A percentile compares a stretch with the other conserved stretches of the same genome.
Conservation (phyloP, 2,888 invertebrate species). For the Drosophila tripunctata region DNA sequence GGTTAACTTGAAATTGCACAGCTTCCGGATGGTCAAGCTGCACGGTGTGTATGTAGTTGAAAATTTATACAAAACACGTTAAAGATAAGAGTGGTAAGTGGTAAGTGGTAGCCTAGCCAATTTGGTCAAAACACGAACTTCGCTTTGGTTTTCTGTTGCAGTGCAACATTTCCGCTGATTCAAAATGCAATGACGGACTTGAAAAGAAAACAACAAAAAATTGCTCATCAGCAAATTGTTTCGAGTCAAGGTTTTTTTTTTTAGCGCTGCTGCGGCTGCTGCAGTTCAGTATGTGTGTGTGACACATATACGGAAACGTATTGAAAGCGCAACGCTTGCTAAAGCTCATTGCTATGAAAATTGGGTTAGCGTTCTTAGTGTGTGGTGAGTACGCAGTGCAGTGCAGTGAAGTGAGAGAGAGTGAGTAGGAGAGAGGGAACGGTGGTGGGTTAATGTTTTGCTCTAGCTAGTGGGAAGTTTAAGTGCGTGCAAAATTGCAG, state of each 20-base stretch:
- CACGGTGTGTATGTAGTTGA: no score
- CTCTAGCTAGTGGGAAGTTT: neutral
- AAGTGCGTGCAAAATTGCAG: constrained; percentile 53
- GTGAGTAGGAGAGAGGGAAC: neutral
- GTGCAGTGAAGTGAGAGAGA: neutral
- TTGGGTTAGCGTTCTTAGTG: constrained; percentile 25
- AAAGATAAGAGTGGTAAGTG: constrained; percentile 20
- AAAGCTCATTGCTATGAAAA: constrained; percentile 13
- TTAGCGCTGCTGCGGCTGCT: constrained; percentile 20
- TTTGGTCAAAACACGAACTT: constrained; percentile 20
- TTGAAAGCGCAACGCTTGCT: constrained; percentile 19
- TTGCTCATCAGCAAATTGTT: constrained; percentile 56
- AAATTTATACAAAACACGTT: constrained; percentile 18
- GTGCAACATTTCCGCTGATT: constrained; percentile 69
- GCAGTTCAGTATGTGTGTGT: constrained; percentile 7
- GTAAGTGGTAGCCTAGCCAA: neutral
- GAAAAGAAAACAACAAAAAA: constrained; percentile 8
- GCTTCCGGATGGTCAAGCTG: constrained; percentile 33
- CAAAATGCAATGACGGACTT: constrained; percentile 8
- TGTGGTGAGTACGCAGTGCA: neutral
- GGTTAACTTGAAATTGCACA: no score
- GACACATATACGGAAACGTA: constrained; percentile 68
- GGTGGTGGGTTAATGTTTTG: neutral
- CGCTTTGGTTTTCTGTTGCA: constrained; percentile 38
- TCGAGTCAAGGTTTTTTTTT: constrained; percentile 56